These are phyloP conservation scores for Ctena decussata DNA, from an alignment of 2,888 invertebrate genomes.

Conservation along the genomic window DNA sequence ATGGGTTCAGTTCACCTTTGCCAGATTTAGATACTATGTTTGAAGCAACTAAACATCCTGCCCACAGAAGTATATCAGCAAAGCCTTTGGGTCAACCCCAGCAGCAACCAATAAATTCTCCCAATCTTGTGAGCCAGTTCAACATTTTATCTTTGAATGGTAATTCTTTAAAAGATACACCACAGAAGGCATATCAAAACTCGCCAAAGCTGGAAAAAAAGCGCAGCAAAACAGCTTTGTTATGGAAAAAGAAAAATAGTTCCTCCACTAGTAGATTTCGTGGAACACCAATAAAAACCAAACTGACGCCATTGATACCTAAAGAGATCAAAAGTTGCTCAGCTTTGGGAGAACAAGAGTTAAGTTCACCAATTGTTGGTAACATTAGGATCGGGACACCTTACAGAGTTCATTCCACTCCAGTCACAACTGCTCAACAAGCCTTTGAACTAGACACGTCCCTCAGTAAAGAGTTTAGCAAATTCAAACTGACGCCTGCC, in stretches of 20 bases:
- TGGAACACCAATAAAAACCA: slow-evolving; percentile 39
- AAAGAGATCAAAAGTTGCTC: slow-evolving; percentile 26
- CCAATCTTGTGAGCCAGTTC: slow-evolving; percentile 26
- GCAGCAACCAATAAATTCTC: slow-evolving; percentile 7
- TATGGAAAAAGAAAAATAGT: slow-evolving; percentile 11
- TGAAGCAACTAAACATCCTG: background rate
- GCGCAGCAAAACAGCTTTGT: background rate
- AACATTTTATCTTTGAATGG: background rate
- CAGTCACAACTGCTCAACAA: background rate
- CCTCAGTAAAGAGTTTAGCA: background rate
- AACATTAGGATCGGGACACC: background rate
- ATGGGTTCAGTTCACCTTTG: background rate
- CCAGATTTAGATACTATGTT: background rate
- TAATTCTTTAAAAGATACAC: background rate
- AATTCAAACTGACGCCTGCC: background rate
- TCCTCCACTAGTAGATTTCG: slow-evolving; percentile 40
- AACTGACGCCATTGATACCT: slow-evolving; percentile 22
- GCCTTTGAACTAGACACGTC: background rate
- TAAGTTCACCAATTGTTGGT: background rate
- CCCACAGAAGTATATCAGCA: too few species aligned
- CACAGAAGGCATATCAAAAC: background rate
- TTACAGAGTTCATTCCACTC: background rate
- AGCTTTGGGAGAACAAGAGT: background rate
- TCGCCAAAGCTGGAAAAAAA: background rate
- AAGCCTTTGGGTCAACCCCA: background rate